Evolutionary conservation across 2,888 invertebrate genomes (phyloP).

Genomic region (Piscicola geometra): DNA sequence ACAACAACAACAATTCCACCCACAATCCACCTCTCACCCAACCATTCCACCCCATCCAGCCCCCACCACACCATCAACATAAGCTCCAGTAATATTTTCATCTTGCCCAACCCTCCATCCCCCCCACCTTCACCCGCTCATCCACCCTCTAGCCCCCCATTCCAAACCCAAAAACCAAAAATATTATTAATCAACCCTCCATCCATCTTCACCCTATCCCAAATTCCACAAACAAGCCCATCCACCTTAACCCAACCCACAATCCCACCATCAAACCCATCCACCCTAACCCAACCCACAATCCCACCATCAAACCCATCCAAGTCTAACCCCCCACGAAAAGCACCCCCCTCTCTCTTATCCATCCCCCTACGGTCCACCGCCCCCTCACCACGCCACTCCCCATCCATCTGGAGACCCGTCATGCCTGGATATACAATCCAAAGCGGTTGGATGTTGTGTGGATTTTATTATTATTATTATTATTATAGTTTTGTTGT

Average conservation of each 20-base stretch:
- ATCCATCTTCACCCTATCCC: neutral
- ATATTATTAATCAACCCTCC: neutral
- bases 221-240: neutral
- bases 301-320: neutral
- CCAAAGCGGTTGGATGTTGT: neutral
- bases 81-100: neutral
- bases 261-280: neutral
- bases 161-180: no score
- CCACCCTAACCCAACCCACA: neutral
- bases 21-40: no score
- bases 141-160: neutral
- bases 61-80: conserved; percentile 7
- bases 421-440: conserved; percentile 27
- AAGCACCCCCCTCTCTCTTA: no score
- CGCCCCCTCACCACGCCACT: neutral
- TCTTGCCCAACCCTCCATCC: neutral
- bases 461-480: no score
- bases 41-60: no score
- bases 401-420: conserved; percentile 33
- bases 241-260: neutral
- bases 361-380: no score
- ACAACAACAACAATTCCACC: no score
- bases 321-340: neutral
- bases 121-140: neutral
- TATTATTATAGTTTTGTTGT: no score